Evolutionary conservation across 2,888 invertebrate genomes (phyloP), one percentile per base, ranked within the genome.

Genomic region (Megaustenia siamemsis): DNA sequence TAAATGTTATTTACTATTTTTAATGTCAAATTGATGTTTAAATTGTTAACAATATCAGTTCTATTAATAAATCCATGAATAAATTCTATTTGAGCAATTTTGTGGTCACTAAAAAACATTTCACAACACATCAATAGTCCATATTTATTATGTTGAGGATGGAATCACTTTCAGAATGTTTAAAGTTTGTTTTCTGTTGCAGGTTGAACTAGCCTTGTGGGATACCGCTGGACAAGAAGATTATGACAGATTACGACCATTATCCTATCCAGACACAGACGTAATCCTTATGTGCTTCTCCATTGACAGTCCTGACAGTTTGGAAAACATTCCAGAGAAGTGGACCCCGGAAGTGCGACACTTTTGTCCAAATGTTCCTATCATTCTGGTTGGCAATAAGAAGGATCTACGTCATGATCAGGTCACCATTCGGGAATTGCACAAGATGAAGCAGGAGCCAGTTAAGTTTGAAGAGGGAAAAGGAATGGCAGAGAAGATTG

Each of bases 211-310:
- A 78, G 93, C 93, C 38, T 88, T 93, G 92, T 98, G 98, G 98
- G 98, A 98, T 95, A 98, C 98, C 91, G 98, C 98, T 91, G 98
- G 98, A 83, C 98, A 98, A 94, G 98, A 98, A 95, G 98, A 98
- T 94, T 98, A 98, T 95, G 98, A 98, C 95, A 96, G 98, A 94
- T 96, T 98, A 93, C 96, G 98, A 94, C 98, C 98, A 88, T 95
- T 98, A 88, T 98, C 97, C 88, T 98, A 98, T 95, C 99, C 98
- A 83, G 99, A 99, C 95, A 99, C 99, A 87, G 99, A 99, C 95
- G 99, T 99, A 88, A 98, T 99, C 93, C 96, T 99, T 91, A 98
- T 99, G 98, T 99, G 99, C 95, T 99, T 99, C 96, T 98, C 98
- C 91, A 98, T 99, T 93, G 99, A 98, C 95, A 98, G 98, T 93